phyloP scores from a whole-genome alignment of 1,140 invertebrate species.

The Drosophila bipectinata region DNA sequence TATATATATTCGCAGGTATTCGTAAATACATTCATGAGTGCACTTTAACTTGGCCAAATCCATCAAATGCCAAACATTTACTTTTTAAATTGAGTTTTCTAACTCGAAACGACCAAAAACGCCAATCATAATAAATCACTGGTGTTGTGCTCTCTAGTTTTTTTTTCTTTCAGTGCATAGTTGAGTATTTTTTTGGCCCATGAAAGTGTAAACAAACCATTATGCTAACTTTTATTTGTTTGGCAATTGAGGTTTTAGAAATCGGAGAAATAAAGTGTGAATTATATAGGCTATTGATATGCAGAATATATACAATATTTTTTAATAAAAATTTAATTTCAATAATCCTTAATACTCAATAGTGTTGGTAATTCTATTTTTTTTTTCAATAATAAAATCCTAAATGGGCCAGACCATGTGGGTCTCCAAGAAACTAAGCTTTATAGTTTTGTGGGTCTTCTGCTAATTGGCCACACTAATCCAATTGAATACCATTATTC shows the following conservation, averaged over 20 bases:
- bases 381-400: no score
- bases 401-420: no score
- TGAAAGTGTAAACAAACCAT: slow-evolving; percentile 4
- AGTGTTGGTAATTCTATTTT: no score
- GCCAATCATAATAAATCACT: neutral
- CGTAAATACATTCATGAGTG: slow-evolving; percentile 37
- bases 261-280: neutral
- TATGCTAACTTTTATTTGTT: neutral
- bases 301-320: neutral
- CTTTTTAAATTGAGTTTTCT: slow-evolving; percentile 18
- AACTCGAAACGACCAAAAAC: neutral
- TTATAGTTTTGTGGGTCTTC: neutral
- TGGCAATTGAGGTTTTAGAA: slow-evolving; percentile 4
- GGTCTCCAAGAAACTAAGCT: neutral
- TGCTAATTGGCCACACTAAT: neutral
- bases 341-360: no score
- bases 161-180: neutral
- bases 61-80: slow-evolving; percentile 20
- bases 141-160: neutral
- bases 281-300: neutral
- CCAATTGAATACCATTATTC: no score
- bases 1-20: slow-evolving; percentile 12
- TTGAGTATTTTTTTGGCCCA: neutral
- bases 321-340: neutral
- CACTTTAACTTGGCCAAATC: slow-evolving; percentile 17